These are phyloP conservation scores for Labeo calbasu DNA, from an alignment of 2,797 vertebrate genomes.

Conservation along the genomic window DNA sequence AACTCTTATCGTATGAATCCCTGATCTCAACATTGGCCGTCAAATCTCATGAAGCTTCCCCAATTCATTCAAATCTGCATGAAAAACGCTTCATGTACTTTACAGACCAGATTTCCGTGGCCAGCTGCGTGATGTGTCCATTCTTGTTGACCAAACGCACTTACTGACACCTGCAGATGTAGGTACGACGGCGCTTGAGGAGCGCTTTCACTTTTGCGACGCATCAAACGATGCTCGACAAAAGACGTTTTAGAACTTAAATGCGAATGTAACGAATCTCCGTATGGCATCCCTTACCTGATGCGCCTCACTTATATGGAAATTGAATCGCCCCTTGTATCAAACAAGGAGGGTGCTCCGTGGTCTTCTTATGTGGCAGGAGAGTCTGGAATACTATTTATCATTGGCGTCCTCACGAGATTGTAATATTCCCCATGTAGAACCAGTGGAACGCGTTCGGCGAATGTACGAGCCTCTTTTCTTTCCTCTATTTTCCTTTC, in stretches of 20 bases:
- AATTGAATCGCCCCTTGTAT: conserved; percentile 28
- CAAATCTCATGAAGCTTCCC: not conserved
- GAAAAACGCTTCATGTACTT: conserved; percentile 2
- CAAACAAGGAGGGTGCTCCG: conserved; percentile 22
- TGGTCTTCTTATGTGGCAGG: conserved; percentile 22
- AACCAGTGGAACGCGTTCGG: not conserved
- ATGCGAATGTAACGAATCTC: not conserved
- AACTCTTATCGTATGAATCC: not conserved
- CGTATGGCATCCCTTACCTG: conserved; percentile 48
- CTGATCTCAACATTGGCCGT: not conserved
- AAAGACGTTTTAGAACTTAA: conserved; percentile 31
- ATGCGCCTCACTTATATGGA: not conserved
- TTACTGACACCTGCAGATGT: conserved; percentile 33
- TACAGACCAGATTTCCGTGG: not conserved
- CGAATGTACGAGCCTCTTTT: not conserved
- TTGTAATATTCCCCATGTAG: conserved; percentile 30
- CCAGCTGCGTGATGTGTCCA: not conserved
- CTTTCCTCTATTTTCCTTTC: conserved; percentile 37
- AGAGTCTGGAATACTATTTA: conserved; percentile 17
- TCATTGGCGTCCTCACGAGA: conserved; percentile 36
- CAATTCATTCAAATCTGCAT: not conserved
- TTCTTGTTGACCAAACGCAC: not conserved
- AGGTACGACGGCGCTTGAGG: conserved; percentile 4
- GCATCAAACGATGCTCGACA: conserved; percentile 24
- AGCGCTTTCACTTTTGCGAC: conserved; percentile 11